A percentile compares a stretch with the other conserved stretches of the same genome.
phyloP scores from a whole-genome alignment of 2,113 vertebrate species.

The Fregata magnificens region DNA sequence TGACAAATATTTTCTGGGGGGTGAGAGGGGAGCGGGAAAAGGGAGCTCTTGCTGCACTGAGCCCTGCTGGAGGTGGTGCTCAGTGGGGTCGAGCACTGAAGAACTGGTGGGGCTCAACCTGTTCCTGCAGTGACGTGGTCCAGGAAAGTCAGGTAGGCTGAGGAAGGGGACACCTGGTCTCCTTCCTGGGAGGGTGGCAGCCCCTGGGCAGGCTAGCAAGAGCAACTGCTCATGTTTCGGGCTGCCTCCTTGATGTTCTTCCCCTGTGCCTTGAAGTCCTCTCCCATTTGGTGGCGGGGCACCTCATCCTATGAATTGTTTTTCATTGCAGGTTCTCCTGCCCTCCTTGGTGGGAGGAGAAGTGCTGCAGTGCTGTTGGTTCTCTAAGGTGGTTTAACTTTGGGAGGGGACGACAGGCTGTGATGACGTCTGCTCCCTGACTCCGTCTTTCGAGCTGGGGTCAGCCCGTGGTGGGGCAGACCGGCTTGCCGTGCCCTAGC shows the following conservation, averaged over 20 bases:
- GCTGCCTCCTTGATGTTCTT: background rate
- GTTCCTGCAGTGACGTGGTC: background rate
- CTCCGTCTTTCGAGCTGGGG: background rate
- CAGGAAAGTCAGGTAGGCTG: background rate
- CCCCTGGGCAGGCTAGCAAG: background rate
- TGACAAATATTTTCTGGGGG: background rate
- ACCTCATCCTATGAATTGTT: background rate
- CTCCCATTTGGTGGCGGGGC: background rate
- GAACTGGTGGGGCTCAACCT: background rate
- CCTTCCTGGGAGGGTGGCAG: background rate
- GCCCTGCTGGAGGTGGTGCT: background rate
- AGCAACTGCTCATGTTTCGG: accelerated
- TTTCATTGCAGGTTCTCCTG: background rate
- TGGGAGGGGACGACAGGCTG: background rate
- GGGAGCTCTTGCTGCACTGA: background rate
- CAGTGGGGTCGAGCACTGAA: accelerated
- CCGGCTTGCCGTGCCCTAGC: accelerated
- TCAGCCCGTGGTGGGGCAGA: accelerated
- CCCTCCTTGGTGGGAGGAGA: background rate
- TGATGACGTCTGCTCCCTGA: background rate
- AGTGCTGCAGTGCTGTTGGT: background rate
- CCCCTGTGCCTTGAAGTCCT: background rate
- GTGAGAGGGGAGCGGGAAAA: background rate
- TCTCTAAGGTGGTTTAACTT: background rate
- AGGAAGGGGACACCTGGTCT: background rate